Evolutionary conservation across 2,888 invertebrate genomes (phyloP), one percentile per base, ranked within the genome.

Genomic region (Rhaphigaster nebulosa): DNA sequence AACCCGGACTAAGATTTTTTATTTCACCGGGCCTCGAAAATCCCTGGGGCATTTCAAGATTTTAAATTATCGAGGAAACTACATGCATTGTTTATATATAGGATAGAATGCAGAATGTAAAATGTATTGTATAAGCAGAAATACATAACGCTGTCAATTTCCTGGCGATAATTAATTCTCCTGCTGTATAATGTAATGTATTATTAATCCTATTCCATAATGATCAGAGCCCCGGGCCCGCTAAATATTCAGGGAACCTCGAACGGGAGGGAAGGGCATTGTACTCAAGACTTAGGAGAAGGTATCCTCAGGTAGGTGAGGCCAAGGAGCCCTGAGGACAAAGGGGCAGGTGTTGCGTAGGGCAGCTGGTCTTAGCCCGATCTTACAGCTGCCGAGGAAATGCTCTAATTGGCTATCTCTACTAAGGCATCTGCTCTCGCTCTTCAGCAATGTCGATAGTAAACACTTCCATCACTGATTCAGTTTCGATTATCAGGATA

Each of bases 371-470:
- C 26, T 38, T 1, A 3, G 38, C 34, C 70, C 70, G 34, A 76
- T 76, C 70, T 76, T 76, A 76, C 70, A 76, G 34, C 70, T 76
- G 70, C 70, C 70, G 70, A 38, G 70, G 70, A 76, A 76, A 23
- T 76, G 34, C 10, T 76, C 70, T 76, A 76, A 76, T 76, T 76
- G 70, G 70, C 70, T 76, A 76, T 76, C 70, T 76, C 6, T 38
- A 23, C 20, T 15, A 23, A 20, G 70, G 70, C 70, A 76, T 76
- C 70, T 76, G 70, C 38, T 76, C 34, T 38, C 20, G 8, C 8
- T 6, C 23, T 15, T 65, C 0, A 5, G 13, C 65, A 29, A 29
- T 76, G 70, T 1, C 38, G 70, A 23, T 34, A 10, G 70, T 76
- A 76, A 76, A 76, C 70, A 76, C 23, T 38, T 23, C 18, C 38